Percentiles rank a stretch among this genome's conserved stretches.
phyloP scores from a whole-genome alignment of 1,140 invertebrate genomes.

The Macrotrachela quadricornifera region DNA sequence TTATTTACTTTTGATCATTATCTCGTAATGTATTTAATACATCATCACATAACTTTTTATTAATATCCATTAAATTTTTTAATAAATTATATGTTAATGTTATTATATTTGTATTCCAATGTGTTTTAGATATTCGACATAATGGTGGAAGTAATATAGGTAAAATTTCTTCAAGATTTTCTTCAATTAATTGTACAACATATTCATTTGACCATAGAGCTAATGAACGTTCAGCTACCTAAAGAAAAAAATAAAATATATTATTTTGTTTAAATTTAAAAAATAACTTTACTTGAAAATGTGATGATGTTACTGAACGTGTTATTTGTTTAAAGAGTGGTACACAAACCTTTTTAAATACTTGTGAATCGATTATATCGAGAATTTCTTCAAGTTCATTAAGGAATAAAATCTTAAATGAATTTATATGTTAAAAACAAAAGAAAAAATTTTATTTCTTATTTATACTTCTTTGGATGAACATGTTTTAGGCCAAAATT shows the following conservation, averaged over 20 bases:
- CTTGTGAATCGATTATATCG: constrained; percentile 30
- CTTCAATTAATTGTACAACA: constrained; percentile 84
- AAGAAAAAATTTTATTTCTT: too few species aligned
- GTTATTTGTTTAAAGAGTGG: too few species aligned
- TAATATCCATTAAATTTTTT: constrained; percentile 38
- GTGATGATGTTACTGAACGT: too few species aligned
- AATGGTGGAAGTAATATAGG: constrained; percentile 34
- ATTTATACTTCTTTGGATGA: constrained; percentile 32
- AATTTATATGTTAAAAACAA: too few species aligned
- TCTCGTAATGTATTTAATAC: background rate
- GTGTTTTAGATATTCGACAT: constrained; percentile 32
- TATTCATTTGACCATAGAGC: constrained; percentile 99
- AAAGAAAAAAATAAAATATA: constrained; percentile 12
- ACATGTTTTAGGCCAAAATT: constrained; percentile 37
- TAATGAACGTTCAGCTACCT: constrained; percentile 85
- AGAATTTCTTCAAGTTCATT: constrained; percentile 37
- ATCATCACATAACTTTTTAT: constrained; percentile 35
- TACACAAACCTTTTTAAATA: too few species aligned
- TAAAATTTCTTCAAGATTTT: constrained; percentile 52
- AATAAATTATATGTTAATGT: constrained; percentile 36
- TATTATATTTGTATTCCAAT: constrained; percentile 38
- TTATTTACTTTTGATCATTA: too few species aligned
- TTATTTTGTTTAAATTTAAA: too few species aligned
- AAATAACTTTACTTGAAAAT: too few species aligned
- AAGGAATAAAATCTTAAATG: constrained; percentile 27